Evolutionary conservation across 2,113 vertebrate species (phyloP).

Genomic region (Hiodon tergisus): DNA sequence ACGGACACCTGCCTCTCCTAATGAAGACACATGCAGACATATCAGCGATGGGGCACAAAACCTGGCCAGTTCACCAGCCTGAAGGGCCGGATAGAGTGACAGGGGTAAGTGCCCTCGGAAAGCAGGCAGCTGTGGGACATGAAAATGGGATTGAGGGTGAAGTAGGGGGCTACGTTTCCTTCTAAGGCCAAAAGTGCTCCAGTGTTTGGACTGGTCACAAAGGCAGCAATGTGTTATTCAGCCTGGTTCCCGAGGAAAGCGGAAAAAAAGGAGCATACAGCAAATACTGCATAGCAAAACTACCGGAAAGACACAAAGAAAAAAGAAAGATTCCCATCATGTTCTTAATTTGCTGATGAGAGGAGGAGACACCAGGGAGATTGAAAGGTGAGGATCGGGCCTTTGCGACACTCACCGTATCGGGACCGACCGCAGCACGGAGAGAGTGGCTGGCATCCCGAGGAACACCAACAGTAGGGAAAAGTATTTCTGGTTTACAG

Average conservation of each 20-base stretch:
- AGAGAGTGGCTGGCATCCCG: too few species aligned
- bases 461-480: too few species aligned
- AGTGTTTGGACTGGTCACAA: constrained; percentile 72
- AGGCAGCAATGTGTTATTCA: constrained; percentile 63
- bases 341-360: too few species aligned
- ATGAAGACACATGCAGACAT: constrained; percentile 80
- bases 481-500: too few species aligned
- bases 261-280: constrained; percentile 29
- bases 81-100: constrained; percentile 72
- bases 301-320: constrained; percentile 22
- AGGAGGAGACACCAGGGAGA: too few species aligned
- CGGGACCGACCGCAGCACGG: too few species aligned
- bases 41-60: constrained; percentile 70
- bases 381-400: too few species aligned
- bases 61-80: constrained; percentile 59
- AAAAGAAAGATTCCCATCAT: neutral
- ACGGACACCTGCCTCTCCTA: constrained; percentile 84
- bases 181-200: constrained; percentile 35
- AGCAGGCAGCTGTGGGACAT: constrained; percentile 68
- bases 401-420: too few species aligned
- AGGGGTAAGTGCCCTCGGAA: constrained; percentile 67
- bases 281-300: too few species aligned
- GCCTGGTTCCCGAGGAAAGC: constrained; percentile 41
- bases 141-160: constrained; percentile 59
- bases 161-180: constrained; percentile 46